These are phyloP conservation scores for Diorhabda elongata DNA, from an alignment of 1,140 invertebrate genomes.

Conservation along the genomic window DNA sequence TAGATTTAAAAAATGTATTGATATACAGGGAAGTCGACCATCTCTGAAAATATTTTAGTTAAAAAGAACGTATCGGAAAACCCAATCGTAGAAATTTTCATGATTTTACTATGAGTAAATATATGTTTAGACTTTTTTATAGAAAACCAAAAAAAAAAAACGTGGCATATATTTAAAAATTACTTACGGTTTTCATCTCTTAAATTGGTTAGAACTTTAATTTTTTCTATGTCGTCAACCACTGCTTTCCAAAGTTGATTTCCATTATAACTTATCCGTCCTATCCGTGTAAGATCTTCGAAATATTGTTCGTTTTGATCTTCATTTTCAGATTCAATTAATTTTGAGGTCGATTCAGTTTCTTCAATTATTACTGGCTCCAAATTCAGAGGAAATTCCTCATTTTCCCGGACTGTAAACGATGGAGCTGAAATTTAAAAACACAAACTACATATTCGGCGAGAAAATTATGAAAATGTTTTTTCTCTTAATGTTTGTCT, in stretches of 20 bases:
- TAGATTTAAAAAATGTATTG: too few relatives aligned
- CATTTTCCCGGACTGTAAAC: neutral
- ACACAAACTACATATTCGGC: too few relatives aligned
- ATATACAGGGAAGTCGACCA: too few relatives aligned
- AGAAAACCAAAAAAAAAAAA: neutral
- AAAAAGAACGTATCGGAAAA: too few relatives aligned
- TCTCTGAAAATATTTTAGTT: too few relatives aligned
- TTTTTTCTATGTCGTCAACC: conserved; percentile 41
- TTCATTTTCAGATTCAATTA: conserved; percentile 7
- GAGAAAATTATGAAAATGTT: too few relatives aligned
- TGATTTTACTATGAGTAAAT: too few relatives aligned
- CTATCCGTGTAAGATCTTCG: conserved; percentile 18
- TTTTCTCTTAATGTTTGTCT: too few relatives aligned
- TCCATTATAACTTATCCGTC: conserved; percentile 50
- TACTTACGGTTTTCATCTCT: conserved; percentile 49
- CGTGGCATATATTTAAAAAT: neutral
- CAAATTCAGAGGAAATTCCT: neutral
- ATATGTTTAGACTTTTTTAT: neutral
- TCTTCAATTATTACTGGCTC: conserved; percentile 7
- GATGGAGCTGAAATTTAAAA: neutral
- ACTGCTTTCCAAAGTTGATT: conserved; percentile 52
- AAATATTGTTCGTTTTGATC: conserved; percentile 14
- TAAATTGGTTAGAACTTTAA: conserved; percentile 46
- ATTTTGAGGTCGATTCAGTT: conserved; percentile 4
- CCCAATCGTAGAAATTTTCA: too few relatives aligned